These are phyloP conservation scores for Ispidina picta DNA, from an alignment of 2,797 vertebrate species.

Conservation along the genomic window DNA sequence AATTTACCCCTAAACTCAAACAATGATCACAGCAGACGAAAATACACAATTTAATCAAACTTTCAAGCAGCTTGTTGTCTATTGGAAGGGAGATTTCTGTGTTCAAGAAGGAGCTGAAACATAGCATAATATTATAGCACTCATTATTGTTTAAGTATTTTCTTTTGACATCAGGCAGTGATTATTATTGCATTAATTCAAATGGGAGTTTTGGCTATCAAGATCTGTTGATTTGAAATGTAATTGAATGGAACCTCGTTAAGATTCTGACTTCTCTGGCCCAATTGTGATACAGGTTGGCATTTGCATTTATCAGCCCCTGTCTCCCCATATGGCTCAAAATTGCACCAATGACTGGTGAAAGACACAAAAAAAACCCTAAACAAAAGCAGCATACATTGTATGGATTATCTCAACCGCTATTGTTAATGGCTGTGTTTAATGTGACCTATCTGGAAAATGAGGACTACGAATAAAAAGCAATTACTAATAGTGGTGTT, in stretches of 20 bases:
- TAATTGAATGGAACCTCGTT: slow-evolving; percentile 80
- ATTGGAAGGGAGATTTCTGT: slow-evolving; percentile 84
- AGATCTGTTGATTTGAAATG: slow-evolving; percentile 80
- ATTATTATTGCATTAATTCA: slow-evolving; percentile 84
- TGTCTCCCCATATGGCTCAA: slow-evolving; percentile 81
- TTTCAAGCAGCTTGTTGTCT: slow-evolving; percentile 85
- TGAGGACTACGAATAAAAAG: slow-evolving; percentile 87
- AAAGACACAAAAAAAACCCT: slow-evolving; percentile 71
- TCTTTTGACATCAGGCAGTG: slow-evolving; percentile 79
- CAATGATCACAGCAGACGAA: slow-evolving; percentile 63
- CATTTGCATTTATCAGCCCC: slow-evolving; percentile 79
- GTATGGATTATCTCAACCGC: slow-evolving; percentile 91
- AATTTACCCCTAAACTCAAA: slow-evolving; percentile 52
- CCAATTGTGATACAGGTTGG: slow-evolving; percentile 80
- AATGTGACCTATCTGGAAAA: slow-evolving; percentile 93
- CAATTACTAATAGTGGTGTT: slow-evolving; percentile 87
- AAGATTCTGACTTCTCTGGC: slow-evolving; percentile 77
- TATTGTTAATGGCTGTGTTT: slow-evolving; percentile 95
- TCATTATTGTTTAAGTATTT: slow-evolving; percentile 87
- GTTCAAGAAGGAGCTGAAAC: slow-evolving; percentile 83
- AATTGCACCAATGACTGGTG: slow-evolving; percentile 84
- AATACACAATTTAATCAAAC: slow-evolving; percentile 79
- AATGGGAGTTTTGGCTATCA: slow-evolving; percentile 84
- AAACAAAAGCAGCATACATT: slow-evolving; percentile 86
- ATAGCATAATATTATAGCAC: slow-evolving; percentile 77